These are phyloP conservation scores for Lagopus leucura DNA, from an alignment of 2,113 vertebrate genomes.

Conservation along the genomic window DNA sequence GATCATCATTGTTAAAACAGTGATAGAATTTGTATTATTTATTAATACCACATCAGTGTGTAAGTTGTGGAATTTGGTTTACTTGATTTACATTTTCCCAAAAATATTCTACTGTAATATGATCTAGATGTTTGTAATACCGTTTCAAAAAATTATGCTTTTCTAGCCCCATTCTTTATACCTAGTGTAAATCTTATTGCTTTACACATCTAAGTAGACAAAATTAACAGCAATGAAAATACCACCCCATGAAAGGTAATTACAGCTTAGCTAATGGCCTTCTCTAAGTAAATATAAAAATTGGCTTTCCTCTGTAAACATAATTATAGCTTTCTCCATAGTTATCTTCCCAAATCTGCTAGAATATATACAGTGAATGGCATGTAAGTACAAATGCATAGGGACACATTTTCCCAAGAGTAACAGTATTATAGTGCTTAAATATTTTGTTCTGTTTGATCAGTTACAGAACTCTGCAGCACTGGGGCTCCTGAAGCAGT, in stretches of 20 bases:
- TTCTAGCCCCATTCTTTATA: neutral
- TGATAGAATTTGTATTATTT: neutral
- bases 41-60: neutral
- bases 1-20: neutral
- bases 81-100: neutral
- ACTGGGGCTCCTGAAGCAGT: neutral
- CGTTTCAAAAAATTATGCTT: neutral
- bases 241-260: neutral
- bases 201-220: neutral
- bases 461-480: neutral
- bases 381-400: neutral
- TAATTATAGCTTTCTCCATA: neutral
- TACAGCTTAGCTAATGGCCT: neutral
- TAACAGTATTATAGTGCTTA: neutral
- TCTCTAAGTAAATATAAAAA: neutral
- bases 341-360: neutral
- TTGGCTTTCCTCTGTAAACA: neutral
- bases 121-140: neutral
- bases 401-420: neutral
- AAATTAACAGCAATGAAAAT: neutral
- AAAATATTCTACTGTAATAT: neutral
- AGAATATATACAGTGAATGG: neutral
- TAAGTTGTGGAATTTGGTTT: neutral
- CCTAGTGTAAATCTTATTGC: neutral
- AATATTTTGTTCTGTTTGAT: neutral